Evolutionary conservation across 2,113 vertebrate genomes (phyloP).

Genomic region (Trematomus loennbergii): DNA sequence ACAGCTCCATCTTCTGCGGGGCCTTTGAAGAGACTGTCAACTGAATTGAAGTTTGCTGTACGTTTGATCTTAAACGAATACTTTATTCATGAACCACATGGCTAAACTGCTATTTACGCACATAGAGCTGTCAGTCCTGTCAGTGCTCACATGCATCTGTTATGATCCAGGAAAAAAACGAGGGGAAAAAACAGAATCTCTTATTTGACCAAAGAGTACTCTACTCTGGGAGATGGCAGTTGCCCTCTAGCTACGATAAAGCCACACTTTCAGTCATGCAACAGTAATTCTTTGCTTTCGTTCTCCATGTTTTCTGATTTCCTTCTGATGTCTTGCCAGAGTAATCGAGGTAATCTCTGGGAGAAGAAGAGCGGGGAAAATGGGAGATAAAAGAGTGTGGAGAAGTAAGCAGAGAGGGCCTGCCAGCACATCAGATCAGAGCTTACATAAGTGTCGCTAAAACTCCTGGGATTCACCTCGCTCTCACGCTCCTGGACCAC

Average conservation of each 20-base stretch:
- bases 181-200: slow-evolving; percentile 11
- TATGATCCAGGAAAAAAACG: slow-evolving; percentile 7
- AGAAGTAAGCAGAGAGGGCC: slow-evolving; percentile 48
- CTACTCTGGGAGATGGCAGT: slow-evolving; percentile 28
- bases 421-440: slow-evolving; percentile 66
- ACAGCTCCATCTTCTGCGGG: slow-evolving; percentile 35
- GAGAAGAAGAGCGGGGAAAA: slow-evolving; percentile 50
- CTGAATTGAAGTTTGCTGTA: slow-evolving; percentile 51
- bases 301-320: slow-evolving; percentile 57
- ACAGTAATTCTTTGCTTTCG: slow-evolving; percentile 60
- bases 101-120: slow-evolving; percentile 61
- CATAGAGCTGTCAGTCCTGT: slow-evolving; percentile 50
- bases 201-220: slow-evolving; percentile 60
- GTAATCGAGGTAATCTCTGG: slow-evolving; percentile 76
- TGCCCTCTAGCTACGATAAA: slow-evolving; percentile 56
- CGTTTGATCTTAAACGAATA: slow-evolving; percentile 73
- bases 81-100: slow-evolving; percentile 74
- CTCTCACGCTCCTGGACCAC: slow-evolving; percentile 15
- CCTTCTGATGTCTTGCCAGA: slow-evolving; percentile 72
- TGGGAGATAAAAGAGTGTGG: slow-evolving; percentile 51
- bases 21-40: slow-evolving; percentile 68
- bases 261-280: slow-evolving; percentile 62
- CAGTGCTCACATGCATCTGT: slow-evolving; percentile 22
- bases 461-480: slow-evolving; percentile 62
- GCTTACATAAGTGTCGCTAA: slow-evolving; percentile 56